Evolutionary conservation across 2,888 invertebrate genomes (phyloP), one percentile per base, ranked within the genome.

Genomic region (Clanis bilineata): DNA sequence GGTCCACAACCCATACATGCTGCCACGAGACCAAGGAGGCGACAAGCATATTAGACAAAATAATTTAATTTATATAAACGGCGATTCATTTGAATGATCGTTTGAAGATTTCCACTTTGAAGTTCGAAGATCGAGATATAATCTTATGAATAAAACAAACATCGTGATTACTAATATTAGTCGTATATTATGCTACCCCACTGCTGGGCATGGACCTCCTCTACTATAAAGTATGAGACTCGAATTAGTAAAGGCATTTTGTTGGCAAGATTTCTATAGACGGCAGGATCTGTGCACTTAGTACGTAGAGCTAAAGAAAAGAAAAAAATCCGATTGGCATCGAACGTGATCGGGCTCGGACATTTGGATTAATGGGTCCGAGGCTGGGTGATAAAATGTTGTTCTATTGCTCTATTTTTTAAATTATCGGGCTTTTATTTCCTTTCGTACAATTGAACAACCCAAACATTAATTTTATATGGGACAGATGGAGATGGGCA

Each of bases 331-430:
- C 71, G 70, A 70, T 72, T 65, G 66, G 67, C 67, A 68, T 70
- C 67, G 67, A 66, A 73, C 72, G 73, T 74, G 79, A 77, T 76
- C 72, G 70, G 68, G 65, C 66, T 57, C 65, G 60, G 72, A 73
- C 74, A 70, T 76, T 73, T 66, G 70, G 72, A 77, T 79, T 80
- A 80, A 79, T 80, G 76, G 77, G 68, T 72, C 67, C 62, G 58
- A 65, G 59, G 56, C 21, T 58, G 59, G 57, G 63, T 68, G 74
- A 76, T 71, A 74, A 72, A 76, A 71, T 63, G 65, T 62, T 67
- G 68, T 71, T 68, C 73, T 60, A 76, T 75, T 69, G 71, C 57
- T 70, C 67, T 68, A 64, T 68, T 65, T 74, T 71, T 69, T 55
- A 15, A 51, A 58, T 51, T 25, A 58, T 28, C 28, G 15, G 44